Percentiles rank a stretch among this genome's conserved stretches.
Conservation (phyloP, 1,140 invertebrate species). For the Euglossa dilemma region DNA sequence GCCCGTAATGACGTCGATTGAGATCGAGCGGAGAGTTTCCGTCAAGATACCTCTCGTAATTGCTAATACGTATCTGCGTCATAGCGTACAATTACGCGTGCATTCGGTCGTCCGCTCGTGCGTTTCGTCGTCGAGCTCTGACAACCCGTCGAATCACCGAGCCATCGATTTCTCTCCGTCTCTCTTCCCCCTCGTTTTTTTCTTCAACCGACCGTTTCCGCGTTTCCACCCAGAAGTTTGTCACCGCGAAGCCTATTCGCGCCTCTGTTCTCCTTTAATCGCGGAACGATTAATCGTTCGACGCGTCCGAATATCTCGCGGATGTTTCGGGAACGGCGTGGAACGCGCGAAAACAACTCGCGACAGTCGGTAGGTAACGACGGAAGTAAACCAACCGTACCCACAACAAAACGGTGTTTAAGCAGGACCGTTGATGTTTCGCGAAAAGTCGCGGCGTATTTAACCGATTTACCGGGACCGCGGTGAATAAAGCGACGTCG, state of each 20-base stretch:
- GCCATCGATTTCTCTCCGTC: background rate
- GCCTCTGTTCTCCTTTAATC: background rate
- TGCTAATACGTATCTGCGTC: slow-evolving; percentile 30
- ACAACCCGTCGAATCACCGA: background rate
- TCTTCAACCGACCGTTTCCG: too few species aligned
- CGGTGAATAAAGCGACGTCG: slow-evolving; percentile 37
- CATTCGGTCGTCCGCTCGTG: slow-evolving; percentile 16
- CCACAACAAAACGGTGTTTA: slow-evolving; percentile 14
- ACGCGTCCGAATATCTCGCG: background rate
- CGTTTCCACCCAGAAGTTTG: background rate
- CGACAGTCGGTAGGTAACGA: too few species aligned
- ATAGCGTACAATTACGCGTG: slow-evolving; percentile 27
- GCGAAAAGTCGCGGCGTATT: slow-evolving; percentile 5
- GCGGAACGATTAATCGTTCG: background rate
- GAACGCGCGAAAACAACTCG: slow-evolving; percentile 21
- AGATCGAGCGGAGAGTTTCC: slow-evolving; percentile 55
- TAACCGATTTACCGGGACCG: slow-evolving; percentile 34
- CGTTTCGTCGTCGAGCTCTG: background rate
- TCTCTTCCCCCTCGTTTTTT: background rate
- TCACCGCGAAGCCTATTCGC: background rate
- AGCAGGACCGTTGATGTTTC: background rate
- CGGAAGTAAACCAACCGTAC: background rate
- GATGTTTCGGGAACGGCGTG: slow-evolving; percentile 2
- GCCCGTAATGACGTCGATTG: slow-evolving; percentile 59
- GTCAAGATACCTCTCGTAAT: slow-evolving; percentile 47